Conservation (phyloP, 2,888 invertebrate genomes). For the Callyntrura sp. region DNA sequence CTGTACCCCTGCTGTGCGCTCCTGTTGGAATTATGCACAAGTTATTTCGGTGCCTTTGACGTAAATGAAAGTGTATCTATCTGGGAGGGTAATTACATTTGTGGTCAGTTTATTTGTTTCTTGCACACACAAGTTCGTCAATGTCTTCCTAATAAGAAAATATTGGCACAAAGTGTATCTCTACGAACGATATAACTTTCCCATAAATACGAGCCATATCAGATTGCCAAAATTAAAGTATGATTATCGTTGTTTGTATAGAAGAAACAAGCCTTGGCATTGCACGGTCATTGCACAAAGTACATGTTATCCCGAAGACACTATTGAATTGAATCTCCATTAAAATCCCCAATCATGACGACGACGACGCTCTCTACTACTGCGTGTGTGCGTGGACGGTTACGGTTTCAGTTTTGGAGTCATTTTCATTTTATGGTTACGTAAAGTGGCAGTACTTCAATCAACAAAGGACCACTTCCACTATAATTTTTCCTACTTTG, state of each 20-base stretch:
- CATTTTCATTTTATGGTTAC: slow-evolving; percentile 23
- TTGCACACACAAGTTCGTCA: neutral
- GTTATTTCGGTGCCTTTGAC: slow-evolving; percentile 49
- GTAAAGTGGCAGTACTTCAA: slow-evolving; percentile 56
- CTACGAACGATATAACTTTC: neutral
- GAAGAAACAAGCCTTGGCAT: slow-evolving; percentile 12
- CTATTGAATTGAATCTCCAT: slow-evolving; percentile 30
- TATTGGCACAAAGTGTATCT: too few species aligned
- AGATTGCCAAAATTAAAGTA: neutral
- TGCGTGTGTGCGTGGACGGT: too few species aligned
- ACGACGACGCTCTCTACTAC: too few species aligned
- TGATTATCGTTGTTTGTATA: neutral
- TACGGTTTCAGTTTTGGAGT: neutral
- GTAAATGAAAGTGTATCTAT: slow-evolving; percentile 38
- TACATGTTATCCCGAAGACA: neutral
- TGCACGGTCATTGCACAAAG: neutral
- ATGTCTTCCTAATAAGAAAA: slow-evolving; percentile 9
- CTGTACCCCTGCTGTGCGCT: slow-evolving; percentile 30
- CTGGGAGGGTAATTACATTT: slow-evolving; percentile 56
- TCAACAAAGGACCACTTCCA: slow-evolving; percentile 52
- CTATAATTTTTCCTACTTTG: slow-evolving; percentile 39
- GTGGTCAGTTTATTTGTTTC: slow-evolving; percentile 20
- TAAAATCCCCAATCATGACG: too few species aligned
- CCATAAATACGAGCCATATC: neutral
- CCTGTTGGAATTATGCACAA: neutral